These are phyloP conservation scores for Ictalurus furcatus DNA, from an alignment of 2,113 vertebrate species.

Conservation along the genomic window DNA sequence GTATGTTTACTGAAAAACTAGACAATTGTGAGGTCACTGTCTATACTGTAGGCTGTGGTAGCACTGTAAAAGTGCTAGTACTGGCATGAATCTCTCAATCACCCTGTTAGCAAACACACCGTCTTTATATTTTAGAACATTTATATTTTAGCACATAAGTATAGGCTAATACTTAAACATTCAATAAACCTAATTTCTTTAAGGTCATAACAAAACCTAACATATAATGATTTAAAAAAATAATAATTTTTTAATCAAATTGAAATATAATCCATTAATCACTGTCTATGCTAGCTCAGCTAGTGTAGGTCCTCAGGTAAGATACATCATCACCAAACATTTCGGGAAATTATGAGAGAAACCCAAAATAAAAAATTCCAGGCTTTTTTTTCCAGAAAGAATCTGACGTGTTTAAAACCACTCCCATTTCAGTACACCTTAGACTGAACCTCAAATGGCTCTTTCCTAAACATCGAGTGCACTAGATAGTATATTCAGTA, in stretches of 20 bases:
- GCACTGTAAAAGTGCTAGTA: background rate
- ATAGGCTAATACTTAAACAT: background rate
- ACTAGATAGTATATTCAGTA: background rate
- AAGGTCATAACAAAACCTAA: background rate
- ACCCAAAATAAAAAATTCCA: slow-evolving; percentile 1
- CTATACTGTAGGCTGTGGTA: background rate
- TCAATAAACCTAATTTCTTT: background rate
- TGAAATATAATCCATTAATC: background rate
- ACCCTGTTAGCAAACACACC: background rate
- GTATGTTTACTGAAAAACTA: background rate
- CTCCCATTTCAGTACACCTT: background rate
- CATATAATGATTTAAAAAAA: background rate
- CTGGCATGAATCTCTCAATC: background rate
- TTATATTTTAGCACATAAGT: background rate
- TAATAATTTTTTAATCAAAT: background rate
- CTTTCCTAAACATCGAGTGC: background rate
- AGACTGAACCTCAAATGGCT: background rate
- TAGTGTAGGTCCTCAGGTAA: background rate
- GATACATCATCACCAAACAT: background rate
- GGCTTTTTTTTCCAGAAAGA: background rate
- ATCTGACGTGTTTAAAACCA: background rate
- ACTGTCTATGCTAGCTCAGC: background rate
- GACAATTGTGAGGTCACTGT: background rate
- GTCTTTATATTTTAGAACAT: background rate
- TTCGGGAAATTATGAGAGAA: background rate